Evolutionary conservation across 2,888 invertebrate genomes (phyloP).

Genomic region (Ischnura elegans): DNA sequence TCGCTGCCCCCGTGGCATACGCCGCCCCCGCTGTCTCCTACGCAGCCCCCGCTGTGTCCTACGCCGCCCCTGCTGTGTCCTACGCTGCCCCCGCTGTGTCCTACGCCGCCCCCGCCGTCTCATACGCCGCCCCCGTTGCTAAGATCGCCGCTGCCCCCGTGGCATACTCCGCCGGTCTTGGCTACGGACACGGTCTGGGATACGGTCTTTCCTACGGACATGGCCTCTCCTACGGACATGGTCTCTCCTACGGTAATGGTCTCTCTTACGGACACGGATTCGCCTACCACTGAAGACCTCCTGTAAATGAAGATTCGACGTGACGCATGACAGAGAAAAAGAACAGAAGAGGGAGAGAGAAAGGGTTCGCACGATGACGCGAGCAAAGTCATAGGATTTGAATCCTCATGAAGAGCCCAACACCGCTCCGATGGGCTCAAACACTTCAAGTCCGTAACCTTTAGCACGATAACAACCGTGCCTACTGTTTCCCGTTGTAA

Average conservation of each 20-base stretch:
- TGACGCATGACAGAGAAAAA: too few species aligned
- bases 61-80: conserved; percentile 40
- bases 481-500: not conserved
- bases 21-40: not conserved
- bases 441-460: not conserved
- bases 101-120: conserved; percentile 38
- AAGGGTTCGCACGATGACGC: not conserved
- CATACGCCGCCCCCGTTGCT: conserved; percentile 66
- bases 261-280: conserved; percentile 58
- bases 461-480: not conserved
- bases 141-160: conserved; percentile 12
- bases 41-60: conserved; percentile 49
- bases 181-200: conserved; percentile 33
- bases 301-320: too few species aligned
- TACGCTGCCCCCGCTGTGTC: conserved; percentile 44
- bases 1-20: conserved; percentile 17
- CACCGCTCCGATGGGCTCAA: not conserved
- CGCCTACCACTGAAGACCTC: conserved; percentile 33
- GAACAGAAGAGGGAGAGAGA: not conserved
- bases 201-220: conserved; percentile 43
- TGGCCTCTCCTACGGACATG: conserved; percentile 39
- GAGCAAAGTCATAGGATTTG: not conserved
- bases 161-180: not conserved
- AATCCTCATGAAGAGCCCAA: not conserved
- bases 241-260: conserved; percentile 29